Evolutionary conservation across 2,797 vertebrate species (phyloP).

Genomic region (Cheracebus regulus): DNA sequence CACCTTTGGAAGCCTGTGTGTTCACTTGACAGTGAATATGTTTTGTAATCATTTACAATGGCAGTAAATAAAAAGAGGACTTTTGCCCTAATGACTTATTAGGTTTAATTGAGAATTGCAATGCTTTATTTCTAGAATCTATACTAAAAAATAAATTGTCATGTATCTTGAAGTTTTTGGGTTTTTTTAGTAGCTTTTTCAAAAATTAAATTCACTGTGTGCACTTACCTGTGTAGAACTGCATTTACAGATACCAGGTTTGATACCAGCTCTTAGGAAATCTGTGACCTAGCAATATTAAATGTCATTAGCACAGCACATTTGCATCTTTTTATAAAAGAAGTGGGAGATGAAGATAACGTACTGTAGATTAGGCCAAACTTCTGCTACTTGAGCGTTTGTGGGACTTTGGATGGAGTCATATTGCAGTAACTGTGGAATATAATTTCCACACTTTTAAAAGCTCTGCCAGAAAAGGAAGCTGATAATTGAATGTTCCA

Average conservation of each 20-base stretch:
- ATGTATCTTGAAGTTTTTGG: constrained; percentile 42
- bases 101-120: constrained; percentile 37
- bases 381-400: background rate
- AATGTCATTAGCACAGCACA: background rate
- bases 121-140: background rate
- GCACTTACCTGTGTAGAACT: background rate
- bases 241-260: constrained; percentile 49
- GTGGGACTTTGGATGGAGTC: background rate
- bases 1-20: background rate
- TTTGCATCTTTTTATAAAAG: constrained; percentile 13
- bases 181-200: constrained; percentile 71
- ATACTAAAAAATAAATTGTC: background rate
- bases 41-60: background rate
- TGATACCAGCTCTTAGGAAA: constrained; percentile 46
- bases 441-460: background rate
- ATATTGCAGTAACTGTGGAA: background rate
- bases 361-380: background rate
- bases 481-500: background rate
- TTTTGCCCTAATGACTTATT: background rate
- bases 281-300: constrained; percentile 56
- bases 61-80: background rate
- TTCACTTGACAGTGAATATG: background rate
- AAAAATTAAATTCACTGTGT: constrained; percentile 63
- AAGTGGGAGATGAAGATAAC: background rate
- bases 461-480: background rate